Evolutionary conservation across 2,113 vertebrate genomes (phyloP).

Genomic region (Atractosteus spatula): DNA sequence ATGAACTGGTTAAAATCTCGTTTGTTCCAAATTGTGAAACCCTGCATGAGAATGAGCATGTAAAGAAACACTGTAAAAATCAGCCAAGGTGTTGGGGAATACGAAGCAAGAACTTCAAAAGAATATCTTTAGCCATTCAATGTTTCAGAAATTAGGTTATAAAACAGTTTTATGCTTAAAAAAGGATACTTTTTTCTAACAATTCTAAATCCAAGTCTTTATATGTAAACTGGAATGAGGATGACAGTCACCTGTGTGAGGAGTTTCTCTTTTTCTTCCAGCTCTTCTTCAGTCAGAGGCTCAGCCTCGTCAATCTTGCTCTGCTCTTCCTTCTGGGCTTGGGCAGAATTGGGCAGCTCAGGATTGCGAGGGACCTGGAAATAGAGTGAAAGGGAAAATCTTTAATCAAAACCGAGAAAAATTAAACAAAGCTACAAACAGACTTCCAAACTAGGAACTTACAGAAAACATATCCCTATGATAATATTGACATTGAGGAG

Average conservation of each 20-base stretch:
- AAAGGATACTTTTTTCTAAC: background rate
- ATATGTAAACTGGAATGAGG: too few species aligned
- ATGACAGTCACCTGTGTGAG: slow-evolving; percentile 79
- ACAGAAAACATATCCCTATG: background rate
- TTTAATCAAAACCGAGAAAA: background rate
- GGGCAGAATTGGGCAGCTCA: slow-evolving; percentile 88
- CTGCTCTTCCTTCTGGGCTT: slow-evolving; percentile 93
- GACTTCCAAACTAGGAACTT: background rate
- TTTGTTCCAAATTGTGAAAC: slow-evolving; percentile 98
- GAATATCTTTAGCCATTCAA: too few species aligned
- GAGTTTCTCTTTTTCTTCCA: slow-evolving; percentile 96
- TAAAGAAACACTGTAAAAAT: background rate
- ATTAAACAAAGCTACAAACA: background rate
- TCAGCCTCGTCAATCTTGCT: slow-evolving; percentile 95
- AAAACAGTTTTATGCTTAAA: too few species aligned
- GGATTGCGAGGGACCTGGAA: slow-evolving; percentile 91
- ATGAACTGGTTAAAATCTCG: slow-evolving; percentile 99
- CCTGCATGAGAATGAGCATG: slow-evolving; percentile 56
- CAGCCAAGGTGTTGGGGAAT: background rate
- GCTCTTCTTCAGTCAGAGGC: slow-evolving; percentile 89
- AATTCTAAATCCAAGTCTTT: slow-evolving; percentile 10
- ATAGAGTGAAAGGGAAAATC: background rate
- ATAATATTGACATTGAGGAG: background rate
- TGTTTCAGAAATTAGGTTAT: too few species aligned
- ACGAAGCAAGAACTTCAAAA: background rate